phyloP scores from a whole-genome alignment of 2,888 invertebrate species.

The Ecdyonurus torrentis region DNA sequence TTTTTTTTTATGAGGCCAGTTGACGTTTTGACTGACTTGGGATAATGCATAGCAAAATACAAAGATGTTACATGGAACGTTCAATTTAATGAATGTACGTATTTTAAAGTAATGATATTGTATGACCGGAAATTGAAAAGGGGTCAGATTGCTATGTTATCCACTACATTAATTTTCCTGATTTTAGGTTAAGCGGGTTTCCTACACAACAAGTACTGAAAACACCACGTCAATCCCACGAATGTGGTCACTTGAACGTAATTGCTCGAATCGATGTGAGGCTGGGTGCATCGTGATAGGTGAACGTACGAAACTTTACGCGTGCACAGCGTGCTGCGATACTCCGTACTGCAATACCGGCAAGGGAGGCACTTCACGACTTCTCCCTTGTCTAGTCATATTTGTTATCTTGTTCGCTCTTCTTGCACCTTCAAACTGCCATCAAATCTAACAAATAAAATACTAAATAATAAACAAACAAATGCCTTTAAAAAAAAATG shows the following conservation, averaged over 20 bases:
- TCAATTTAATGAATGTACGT: not conserved
- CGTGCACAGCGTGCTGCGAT: conserved; percentile 74
- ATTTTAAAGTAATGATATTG: no score
- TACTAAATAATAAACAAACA: no score
- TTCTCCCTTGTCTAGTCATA: no score
- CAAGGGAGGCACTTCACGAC: conserved; percentile 18
- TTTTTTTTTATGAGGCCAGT: no score
- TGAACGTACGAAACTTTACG: conserved; percentile 71
- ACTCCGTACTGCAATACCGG: conserved; percentile 63
- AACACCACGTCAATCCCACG: conserved; percentile 56
- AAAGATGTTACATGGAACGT: not conserved
- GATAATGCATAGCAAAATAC: no score
- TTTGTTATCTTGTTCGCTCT: no score
- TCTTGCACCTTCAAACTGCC: no score
- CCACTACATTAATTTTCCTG: no score
- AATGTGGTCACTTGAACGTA: conserved; percentile 70
- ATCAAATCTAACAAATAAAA: no score
- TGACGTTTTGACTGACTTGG: no score
- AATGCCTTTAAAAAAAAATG: no score
- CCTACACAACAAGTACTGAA: conserved; percentile 67
- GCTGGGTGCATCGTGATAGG: conserved; percentile 80
- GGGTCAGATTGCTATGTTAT: not conserved
- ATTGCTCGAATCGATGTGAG: conserved; percentile 69
- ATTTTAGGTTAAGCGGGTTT: conserved; percentile 58
- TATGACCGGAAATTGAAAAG: no score